Evolutionary conservation across 2,888 invertebrate species (phyloP).

Genomic region (Aproaerema taeniolella): DNA sequence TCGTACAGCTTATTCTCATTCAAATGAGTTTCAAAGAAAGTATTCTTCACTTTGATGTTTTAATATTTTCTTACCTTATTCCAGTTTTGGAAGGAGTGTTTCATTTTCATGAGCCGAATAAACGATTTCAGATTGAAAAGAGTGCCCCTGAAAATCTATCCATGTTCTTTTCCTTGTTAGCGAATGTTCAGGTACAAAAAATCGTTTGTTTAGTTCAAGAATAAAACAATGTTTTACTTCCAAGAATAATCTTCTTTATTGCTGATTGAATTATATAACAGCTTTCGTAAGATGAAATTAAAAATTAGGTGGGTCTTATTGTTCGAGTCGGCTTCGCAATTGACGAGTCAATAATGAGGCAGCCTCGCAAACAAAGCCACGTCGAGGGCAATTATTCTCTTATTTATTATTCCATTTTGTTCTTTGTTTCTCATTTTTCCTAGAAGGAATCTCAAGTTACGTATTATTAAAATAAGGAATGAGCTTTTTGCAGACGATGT

Average conservation of each 20-base stretch:
- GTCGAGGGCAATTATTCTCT: slow-evolving; percentile 44
- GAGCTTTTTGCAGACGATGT: slow-evolving; percentile 9
- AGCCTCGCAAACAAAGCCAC: slow-evolving; percentile 34
- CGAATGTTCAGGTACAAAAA: neutral
- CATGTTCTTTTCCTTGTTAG: neutral
- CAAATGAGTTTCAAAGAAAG: slow-evolving; percentile 61
- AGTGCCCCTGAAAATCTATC: too few relatives aligned
- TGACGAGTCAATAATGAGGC: slow-evolving; percentile 27
- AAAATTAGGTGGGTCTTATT: slow-evolving; percentile 4
- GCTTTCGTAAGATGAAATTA: neutral
- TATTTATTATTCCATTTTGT: slow-evolving; percentile 44
- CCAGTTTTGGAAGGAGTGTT: slow-evolving; percentile 2
- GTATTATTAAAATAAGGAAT: slow-evolving; percentile 37
- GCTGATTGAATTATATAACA: neutral
- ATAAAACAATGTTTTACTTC: too few relatives aligned
- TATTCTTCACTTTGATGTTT: slow-evolving; percentile 60
- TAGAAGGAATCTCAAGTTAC: slow-evolving; percentile 22
- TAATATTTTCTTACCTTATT: slow-evolving; percentile 35
- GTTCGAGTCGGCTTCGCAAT: slow-evolving; percentile 18
- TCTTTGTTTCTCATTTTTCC: slow-evolving; percentile 31
- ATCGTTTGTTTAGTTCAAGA: too few relatives aligned
- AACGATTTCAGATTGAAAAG: slow-evolving; percentile 9
- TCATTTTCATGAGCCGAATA: slow-evolving; percentile 7
- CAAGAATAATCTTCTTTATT: too few relatives aligned
- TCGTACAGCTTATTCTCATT: slow-evolving; percentile 62